Conservation (phyloP, 2,797 vertebrate genomes). For the Hoplostethus atlanticus region DNA sequence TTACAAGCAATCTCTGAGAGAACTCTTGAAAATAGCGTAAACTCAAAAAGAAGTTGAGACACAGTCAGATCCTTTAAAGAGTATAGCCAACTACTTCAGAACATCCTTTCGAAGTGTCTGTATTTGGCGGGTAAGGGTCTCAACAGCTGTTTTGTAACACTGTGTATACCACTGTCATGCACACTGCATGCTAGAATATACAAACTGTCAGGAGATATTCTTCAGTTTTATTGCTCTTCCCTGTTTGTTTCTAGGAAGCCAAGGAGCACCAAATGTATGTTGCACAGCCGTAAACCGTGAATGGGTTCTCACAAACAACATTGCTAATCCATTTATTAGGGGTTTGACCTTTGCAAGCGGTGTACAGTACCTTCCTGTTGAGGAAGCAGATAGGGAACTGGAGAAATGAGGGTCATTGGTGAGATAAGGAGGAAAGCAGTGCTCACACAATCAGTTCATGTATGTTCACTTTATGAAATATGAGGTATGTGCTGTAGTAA, state of each 20-base stretch:
- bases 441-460: conserved; percentile 5
- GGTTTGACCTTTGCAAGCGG: conserved; percentile 56
- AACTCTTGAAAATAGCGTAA: no score
- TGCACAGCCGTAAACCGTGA: conserved; percentile 26
- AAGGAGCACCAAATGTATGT: conserved; percentile 4
- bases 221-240: background rate
- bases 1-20: no score
- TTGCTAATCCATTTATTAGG: conserved; percentile 63
- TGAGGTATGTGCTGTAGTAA: background rate
- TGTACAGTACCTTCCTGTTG: conserved; percentile 65
- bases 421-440: conserved; percentile 61
- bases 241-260: background rate
- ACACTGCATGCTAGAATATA: background rate
- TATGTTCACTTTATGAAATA: conserved; percentile 29
- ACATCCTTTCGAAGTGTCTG: no score
- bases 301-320: conserved; percentile 26
- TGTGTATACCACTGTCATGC: background rate
- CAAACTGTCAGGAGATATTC: conserved; percentile 2
- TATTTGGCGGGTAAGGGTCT: no score
- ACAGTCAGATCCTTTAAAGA: no score
- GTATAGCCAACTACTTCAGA: no score
- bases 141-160: no score
- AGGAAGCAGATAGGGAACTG: conserved; percentile 74
- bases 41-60: no score
- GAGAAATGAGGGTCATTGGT: conserved; percentile 57